These are phyloP conservation scores for Cranoglanis bouderius DNA, from an alignment of 2,113 vertebrate species.

Conservation along the genomic window DNA sequence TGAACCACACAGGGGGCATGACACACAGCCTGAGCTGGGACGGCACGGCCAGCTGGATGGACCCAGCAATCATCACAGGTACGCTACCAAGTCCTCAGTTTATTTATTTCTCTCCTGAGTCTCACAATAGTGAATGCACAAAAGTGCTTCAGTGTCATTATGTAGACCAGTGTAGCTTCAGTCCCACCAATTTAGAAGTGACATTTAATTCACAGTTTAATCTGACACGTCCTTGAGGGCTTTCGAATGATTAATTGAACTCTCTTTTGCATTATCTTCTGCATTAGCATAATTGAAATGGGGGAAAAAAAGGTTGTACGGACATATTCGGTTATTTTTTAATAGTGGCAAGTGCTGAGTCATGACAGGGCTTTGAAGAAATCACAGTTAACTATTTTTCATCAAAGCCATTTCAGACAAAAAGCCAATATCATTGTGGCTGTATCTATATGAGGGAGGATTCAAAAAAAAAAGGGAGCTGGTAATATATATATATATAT, in stretches of 20 bases:
- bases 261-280: slow-evolving; percentile 2
- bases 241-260: slow-evolving; percentile 22
- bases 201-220: slow-evolving; percentile 15
- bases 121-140: background rate
- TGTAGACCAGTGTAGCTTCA: background rate
- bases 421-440: background rate
- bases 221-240: background rate
- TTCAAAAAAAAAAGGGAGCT: background rate
- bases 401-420: background rate
- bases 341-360: background rate
- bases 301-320: background rate
- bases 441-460: background rate
- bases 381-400: background rate
- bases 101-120: background rate
- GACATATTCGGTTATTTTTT: background rate
- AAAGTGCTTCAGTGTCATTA: background rate
- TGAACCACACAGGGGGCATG: slow-evolving; percentile 85
- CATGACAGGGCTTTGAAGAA: background rate
- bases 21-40: slow-evolving; percentile 90
- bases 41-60: slow-evolving; percentile 91
- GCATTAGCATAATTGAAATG: slow-evolving; percentile 25
- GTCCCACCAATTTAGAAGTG: background rate
- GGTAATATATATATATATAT: no score
- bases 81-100: slow-evolving; percentile 51
- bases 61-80: slow-evolving; percentile 96